Conservation (phyloP, 2,888 invertebrate genomes). For the Spicauda simplicius region DNA sequence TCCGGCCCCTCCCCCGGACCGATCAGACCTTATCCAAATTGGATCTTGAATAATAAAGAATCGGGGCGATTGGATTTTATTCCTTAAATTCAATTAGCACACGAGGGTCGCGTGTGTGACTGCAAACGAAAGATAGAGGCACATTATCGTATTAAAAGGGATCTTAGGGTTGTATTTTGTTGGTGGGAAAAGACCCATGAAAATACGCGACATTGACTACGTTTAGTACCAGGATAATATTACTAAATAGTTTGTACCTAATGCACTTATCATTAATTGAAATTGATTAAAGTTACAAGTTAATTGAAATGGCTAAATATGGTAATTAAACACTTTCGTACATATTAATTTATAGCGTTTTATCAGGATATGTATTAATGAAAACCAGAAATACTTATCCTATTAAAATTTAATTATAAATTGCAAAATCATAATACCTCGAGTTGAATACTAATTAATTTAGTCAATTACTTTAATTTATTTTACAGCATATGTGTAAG, state of each 20-base stretch:
- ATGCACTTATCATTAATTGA: too few relatives aligned
- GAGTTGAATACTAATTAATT: too few relatives aligned
- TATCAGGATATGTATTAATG: too few relatives aligned
- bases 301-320: not conserved
- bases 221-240: not conserved
- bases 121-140: conserved; percentile 83
- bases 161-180: conserved; percentile 66
- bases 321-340: too few relatives aligned
- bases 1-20: conserved; percentile 69
- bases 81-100: conserved; percentile 86
- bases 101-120: conserved; percentile 82
- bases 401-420: too few relatives aligned
- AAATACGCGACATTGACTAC: not conserved
- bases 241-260: not conserved
- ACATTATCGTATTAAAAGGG: conserved; percentile 81
- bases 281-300: not conserved
- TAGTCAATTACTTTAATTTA: too few relatives aligned
- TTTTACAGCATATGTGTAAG: too few relatives aligned
- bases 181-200: conserved; percentile 48
- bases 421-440: too few relatives aligned
- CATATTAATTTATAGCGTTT: too few relatives aligned
- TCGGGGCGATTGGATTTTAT: conserved; percentile 86
- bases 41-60: conserved; percentile 86
- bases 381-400: too few relatives aligned
- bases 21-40: conserved; percentile 86